Evolutionary conservation across 2,888 invertebrate species (phyloP).

Genomic region (Piscicola geometra): DNA sequence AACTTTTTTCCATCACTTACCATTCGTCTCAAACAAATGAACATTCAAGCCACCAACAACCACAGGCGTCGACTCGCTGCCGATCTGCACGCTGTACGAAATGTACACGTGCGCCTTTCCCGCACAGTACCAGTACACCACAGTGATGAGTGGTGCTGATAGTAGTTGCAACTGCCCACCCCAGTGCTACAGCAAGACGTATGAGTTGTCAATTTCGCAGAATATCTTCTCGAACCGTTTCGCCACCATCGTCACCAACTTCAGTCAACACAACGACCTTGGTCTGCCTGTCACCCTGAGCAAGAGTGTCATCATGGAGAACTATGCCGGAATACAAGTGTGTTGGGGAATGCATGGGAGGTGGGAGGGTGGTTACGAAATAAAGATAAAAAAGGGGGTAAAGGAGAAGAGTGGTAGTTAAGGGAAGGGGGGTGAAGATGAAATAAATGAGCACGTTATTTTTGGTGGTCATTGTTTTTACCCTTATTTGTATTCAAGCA

Average conservation of each 20-base stretch:
- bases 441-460: neutral
- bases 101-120: slow-evolving; percentile 25
- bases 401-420: neutral
- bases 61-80: slow-evolving; percentile 8
- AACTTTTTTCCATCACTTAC: too few species aligned
- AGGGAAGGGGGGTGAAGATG: neutral
- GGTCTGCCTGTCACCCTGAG: slow-evolving; percentile 18
- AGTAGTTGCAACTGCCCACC: slow-evolving; percentile 28
- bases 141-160: neutral
- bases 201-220: slow-evolving; percentile 27
- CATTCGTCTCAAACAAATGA: too few species aligned
- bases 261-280: neutral
- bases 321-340: slow-evolving; percentile 29
- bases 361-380: too few species aligned
- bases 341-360: too few species aligned
- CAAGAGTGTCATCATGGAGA: slow-evolving; percentile 15
- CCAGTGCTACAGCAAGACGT: slow-evolving; percentile 30
- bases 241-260: slow-evolving; percentile 4
- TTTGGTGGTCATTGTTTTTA: too few species aligned
- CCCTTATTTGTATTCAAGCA: too few species aligned
- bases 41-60: neutral
- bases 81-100: slow-evolving; percentile 21
- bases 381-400: too few species aligned
- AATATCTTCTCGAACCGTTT: slow-evolving; percentile 31
- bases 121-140: slow-evolving; percentile 23